Evolutionary conservation across 35 echinoderm and acorn worm genomes (phyloP), one percentile per base, ranked within the genome.

Genomic region (Holothuria glaberrima): DNA sequence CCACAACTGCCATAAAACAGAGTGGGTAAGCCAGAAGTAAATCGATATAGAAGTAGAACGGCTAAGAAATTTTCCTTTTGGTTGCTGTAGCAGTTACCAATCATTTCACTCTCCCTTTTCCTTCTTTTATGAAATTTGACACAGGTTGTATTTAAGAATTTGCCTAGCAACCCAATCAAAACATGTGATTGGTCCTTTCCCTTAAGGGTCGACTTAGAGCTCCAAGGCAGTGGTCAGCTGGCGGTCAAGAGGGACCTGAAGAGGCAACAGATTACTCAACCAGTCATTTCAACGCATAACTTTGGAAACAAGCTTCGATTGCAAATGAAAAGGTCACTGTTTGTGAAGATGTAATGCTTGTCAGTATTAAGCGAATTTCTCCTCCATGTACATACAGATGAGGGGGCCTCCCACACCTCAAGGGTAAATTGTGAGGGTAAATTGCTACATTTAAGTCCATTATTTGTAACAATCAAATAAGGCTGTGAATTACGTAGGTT

Each of bases 161-260:
- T 38, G 31, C 71, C 32, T 75, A 75, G 71, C 71, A 75, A 75
- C 71, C 5, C 32, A 75, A 75, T 75, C 30, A 31, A 75, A 41
- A 38, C 44, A 38, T 75, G 32, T 45, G 18, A 75, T 75, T 75
- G 71, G 71, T 41, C 31, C 20, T n/a, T n/a, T 41, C 22, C 22
- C 28, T 48, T 31, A 31, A 22, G 30, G 44, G 32, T 41, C 20
- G 18, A 19, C 32, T n/a, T 41, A 17, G 31, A 75, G 31, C 44
- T 75, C 33, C 9, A 16, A 10, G n/a, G 21, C 21, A 75, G 71
- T 69, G 34, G 71, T 75, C 71, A 75, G 26, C 41, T 41, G 16
- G 71, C 18, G 71, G 71, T 75, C 71, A 75, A 75, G 71, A 38
- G 71, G 71, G 71, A 41, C 71, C 31, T 32, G 31, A 18, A n/a